Evolutionary conservation across 2,888 invertebrate species (phyloP).

Genomic region (Lasius fuliginosus): DNA sequence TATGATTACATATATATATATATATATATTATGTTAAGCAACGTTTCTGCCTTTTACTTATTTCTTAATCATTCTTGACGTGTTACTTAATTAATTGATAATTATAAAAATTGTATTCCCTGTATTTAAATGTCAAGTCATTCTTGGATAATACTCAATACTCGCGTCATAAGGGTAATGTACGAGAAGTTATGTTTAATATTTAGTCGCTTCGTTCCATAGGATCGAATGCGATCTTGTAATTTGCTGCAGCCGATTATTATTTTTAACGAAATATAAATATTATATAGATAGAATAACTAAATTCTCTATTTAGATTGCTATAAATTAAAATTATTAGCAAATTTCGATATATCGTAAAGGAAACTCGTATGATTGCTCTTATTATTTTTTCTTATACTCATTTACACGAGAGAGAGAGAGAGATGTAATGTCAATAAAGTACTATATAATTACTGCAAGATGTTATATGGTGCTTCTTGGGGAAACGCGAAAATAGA

Average conservation of each 20-base stretch:
- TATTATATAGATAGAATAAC: not conserved
- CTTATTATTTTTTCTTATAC: not conserved
- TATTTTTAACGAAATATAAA: not conserved
- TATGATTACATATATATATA: not conserved
- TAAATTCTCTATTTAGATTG: not conserved
- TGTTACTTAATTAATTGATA: slow-evolving; percentile 22
- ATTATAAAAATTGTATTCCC: not conserved
- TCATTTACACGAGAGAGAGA: not conserved
- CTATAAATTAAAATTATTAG: not conserved
- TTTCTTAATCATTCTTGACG: not conserved
- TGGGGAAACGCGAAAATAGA: not conserved
- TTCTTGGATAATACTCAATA: not conserved
- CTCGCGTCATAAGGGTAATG: not conserved
- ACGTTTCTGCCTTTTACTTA: not conserved
- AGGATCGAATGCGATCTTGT: slow-evolving; percentile 16
- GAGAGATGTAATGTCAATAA: not conserved
- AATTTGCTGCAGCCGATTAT: slow-evolving; percentile 9
- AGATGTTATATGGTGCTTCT: not conserved
- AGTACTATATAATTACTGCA: not conserved
- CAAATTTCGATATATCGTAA: not conserved
- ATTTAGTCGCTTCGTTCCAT: slow-evolving; percentile 22
- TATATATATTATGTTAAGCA: not conserved
- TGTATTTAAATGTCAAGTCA: not conserved
- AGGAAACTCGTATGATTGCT: not conserved
- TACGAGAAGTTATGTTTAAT: slow-evolving; percentile 13